These are phyloP conservation scores for Sceloporus tristichus DNA, from an alignment of 2,113 vertebrate genomes.

Conservation along the genomic window DNA sequence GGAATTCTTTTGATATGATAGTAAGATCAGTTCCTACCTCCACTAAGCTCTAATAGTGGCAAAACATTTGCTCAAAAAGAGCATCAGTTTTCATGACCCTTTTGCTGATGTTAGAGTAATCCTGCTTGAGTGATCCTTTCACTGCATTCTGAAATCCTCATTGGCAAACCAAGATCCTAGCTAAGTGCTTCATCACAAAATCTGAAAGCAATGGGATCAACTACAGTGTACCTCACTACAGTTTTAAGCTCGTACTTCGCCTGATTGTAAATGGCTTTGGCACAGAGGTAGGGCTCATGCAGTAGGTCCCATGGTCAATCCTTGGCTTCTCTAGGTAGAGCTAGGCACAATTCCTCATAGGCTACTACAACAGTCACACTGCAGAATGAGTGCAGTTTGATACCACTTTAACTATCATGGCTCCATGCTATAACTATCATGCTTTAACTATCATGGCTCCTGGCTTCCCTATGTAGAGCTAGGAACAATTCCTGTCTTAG, in stretches of 20 bases:
- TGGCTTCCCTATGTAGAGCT: too few relatives aligned
- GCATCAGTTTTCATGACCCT: background rate
- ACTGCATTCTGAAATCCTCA: background rate
- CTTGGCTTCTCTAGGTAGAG: too few relatives aligned
- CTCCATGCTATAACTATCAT: too few relatives aligned
- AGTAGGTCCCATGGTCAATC: background rate
- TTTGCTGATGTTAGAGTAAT: background rate
- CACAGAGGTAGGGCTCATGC: too few relatives aligned
- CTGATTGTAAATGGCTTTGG: background rate
- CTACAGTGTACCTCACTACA: background rate
- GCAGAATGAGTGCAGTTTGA: too few relatives aligned
- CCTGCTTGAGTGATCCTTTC: background rate
- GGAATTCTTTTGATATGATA: conserved; percentile 6
- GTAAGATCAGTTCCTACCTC: background rate
- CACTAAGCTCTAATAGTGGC: background rate
- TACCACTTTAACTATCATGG: too few relatives aligned
- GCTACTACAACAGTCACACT: too few relatives aligned
- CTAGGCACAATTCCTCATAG: background rate
- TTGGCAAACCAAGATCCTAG: background rate
- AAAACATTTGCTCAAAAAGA: background rate
- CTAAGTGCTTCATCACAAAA: background rate
- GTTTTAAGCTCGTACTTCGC: background rate
- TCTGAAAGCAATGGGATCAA: background rate
- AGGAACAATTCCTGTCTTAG: too few relatives aligned
- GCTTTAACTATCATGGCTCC: too few relatives aligned